Evolutionary conservation across 2,113 vertebrate species (phyloP).

Genomic region (Phaethon lepturus): DNA sequence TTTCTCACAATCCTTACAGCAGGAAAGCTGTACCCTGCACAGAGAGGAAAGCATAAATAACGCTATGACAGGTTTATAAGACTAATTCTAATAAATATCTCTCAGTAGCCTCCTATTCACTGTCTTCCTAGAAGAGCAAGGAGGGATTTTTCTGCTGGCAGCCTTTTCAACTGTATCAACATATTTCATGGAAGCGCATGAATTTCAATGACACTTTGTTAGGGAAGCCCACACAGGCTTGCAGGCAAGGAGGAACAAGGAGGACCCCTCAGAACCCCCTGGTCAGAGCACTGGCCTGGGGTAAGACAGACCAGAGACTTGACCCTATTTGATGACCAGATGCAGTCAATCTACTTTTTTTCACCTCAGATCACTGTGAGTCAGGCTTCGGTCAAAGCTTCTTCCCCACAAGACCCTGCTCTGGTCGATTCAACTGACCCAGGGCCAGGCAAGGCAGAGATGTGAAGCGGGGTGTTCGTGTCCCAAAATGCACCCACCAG

Average conservation of each 20-base stretch:
- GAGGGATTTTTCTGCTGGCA: constrained; percentile 4
- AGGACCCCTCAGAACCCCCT: not conserved
- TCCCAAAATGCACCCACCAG: not conserved
- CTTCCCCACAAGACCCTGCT: not conserved
- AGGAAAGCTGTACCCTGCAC: not conserved
- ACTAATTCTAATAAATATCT: constrained; percentile 52
- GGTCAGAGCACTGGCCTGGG: not conserved
- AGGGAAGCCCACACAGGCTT: not conserved
- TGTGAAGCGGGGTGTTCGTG: accelerated
- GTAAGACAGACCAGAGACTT: not conserved
- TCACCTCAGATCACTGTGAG: not conserved
- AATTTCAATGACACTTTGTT: not conserved
- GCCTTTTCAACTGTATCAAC: not conserved
- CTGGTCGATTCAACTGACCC: not conserved
- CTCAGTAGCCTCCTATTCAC: constrained; percentile 9
- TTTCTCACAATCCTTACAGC: constrained; percentile 31
- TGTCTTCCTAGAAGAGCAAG: not conserved
- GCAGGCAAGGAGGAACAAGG: not conserved
- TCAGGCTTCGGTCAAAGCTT: not conserved
- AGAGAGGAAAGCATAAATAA: constrained; percentile 49
- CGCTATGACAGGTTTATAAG: constrained; percentile 35
- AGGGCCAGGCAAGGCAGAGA: not conserved
- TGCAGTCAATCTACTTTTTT: not conserved
- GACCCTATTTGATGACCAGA: not conserved
- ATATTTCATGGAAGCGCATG: not conserved